These are phyloP conservation scores for Haemorhous mexicanus DNA, from an alignment of 2,113 vertebrate species.

Conservation along the genomic window DNA sequence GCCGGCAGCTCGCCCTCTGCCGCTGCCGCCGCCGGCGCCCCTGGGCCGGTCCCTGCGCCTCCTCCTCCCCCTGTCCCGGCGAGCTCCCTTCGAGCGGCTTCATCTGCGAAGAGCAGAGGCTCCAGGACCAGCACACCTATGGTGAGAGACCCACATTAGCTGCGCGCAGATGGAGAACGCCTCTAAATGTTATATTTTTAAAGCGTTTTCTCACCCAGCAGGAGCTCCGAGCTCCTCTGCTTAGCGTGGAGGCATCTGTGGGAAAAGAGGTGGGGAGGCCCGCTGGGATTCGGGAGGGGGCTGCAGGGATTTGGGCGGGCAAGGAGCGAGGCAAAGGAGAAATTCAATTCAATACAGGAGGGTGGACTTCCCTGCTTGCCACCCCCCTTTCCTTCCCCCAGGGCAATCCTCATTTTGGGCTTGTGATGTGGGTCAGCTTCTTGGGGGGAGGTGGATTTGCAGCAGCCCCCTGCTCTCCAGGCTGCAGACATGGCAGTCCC, in stretches of 20 bases:
- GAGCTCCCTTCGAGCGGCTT: not conserved
- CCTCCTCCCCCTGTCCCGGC: not conserved
- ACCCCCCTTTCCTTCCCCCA: not conserved
- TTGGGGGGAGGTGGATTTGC: accelerated
- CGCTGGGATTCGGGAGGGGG: not conserved
- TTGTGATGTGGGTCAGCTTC: not conserved
- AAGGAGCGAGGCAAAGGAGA: not conserved
- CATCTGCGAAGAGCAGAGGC: not conserved
- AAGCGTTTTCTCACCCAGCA: conserved; percentile 57
- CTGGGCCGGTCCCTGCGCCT: not conserved
- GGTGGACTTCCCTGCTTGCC: not conserved
- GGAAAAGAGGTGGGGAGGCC: conserved; percentile 23
- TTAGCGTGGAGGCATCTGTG: not conserved
- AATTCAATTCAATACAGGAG: not conserved
- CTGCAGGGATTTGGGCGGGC: not conserved
- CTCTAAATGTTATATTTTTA: conserved; percentile 51
- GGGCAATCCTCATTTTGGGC: not conserved
- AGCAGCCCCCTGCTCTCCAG: not conserved
- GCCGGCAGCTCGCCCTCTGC: not conserved
- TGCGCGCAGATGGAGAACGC: conserved; percentile 34
- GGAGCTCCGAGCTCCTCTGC: conserved; percentile 32
- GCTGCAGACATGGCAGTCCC: not conserved
- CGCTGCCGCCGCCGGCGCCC: not conserved
- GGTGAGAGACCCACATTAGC: not conserved
- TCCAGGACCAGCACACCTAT: conserved; percentile 15